A percentile compares a stretch with the other conserved stretches of the same genome.
These are phyloP conservation scores for Rhagoletis pomonella DNA, from an alignment of 1,140 invertebrate species.

Conservation along the genomic window DNA sequence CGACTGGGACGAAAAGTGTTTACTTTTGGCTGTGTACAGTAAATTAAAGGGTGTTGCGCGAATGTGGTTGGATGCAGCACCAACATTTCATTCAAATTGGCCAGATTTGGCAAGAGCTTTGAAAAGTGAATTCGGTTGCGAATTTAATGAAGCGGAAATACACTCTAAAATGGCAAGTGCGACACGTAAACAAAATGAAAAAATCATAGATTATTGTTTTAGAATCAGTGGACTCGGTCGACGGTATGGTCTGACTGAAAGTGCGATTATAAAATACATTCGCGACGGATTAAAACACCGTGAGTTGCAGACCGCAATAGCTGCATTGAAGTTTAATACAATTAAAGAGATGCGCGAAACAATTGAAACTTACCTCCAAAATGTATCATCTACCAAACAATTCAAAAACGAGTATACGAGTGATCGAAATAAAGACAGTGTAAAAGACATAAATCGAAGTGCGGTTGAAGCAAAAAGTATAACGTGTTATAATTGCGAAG, in stretches of 20 bases:
- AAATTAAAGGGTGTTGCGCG: slow-evolving; percentile 39
- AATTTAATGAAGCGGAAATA: neutral
- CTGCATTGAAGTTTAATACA: slow-evolving; percentile 22
- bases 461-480: neutral
- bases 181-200: slow-evolving; percentile 10
- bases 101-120: neutral
- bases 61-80: slow-evolving; percentile 41
- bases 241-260: slow-evolving; percentile 51
- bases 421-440: neutral
- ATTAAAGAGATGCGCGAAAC: slow-evolving; percentile 47
- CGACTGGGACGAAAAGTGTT: slow-evolving; percentile 54
- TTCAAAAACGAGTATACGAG: neutral
- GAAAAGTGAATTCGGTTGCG: neutral
- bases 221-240: slow-evolving; percentile 42
- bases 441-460: neutral
- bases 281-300: slow-evolving; percentile 32
- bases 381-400: neutral
- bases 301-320: slow-evolving; percentile 50
- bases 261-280: slow-evolving; percentile 54
- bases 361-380: slow-evolving; percentile 14
- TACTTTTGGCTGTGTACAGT: slow-evolving; percentile 40
- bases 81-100: neutral
- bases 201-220: slow-evolving; percentile 56
- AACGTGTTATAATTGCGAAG: neutral
- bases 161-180: neutral